These are phyloP conservation scores for Drosophila kepulauana DNA, from an alignment of 1,140 invertebrate genomes.

Conservation along the genomic window DNA sequence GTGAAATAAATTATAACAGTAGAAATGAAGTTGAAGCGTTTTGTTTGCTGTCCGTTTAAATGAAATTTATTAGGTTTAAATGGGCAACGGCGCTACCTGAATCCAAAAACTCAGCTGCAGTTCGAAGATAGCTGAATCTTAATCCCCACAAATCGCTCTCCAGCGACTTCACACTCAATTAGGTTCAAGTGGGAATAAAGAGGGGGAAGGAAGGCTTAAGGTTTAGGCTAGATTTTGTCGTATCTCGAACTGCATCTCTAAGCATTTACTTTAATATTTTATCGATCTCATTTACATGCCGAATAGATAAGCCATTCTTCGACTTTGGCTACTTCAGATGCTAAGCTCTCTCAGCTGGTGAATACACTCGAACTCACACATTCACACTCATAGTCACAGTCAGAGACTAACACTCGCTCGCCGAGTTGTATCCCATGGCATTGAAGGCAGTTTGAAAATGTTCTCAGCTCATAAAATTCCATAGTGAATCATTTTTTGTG, in stretches of 20 bases:
- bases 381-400: conserved; percentile 13
- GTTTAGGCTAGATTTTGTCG: neutral
- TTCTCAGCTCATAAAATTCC: conserved; percentile 82
- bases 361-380: conserved; percentile 22
- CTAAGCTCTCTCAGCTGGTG: conserved; percentile 41
- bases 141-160: conserved; percentile 24
- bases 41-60: conserved; percentile 69
- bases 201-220: neutral
- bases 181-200: conserved; percentile 41
- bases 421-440: conserved; percentile 40
- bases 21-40: conserved; percentile 72
- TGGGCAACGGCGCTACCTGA: conserved; percentile 61
- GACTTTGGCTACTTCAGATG: conserved; percentile 58
- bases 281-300: conserved; percentile 77
- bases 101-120: conserved; percentile 1
- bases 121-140: neutral
- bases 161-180: conserved; percentile 76
- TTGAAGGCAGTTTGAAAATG: conserved; percentile 61
- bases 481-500: conserved; percentile 72
- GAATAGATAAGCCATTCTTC: conserved; percentile 36
- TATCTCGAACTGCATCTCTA: conserved; percentile 50
- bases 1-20: conserved; percentile 80
- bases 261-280: conserved; percentile 71
- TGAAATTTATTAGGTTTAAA: conserved; percentile 71
- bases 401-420: conserved; percentile 11